Conservation (phyloP, 2,113 vertebrate species). For the Sarotherodon lohbergeri region DNA sequence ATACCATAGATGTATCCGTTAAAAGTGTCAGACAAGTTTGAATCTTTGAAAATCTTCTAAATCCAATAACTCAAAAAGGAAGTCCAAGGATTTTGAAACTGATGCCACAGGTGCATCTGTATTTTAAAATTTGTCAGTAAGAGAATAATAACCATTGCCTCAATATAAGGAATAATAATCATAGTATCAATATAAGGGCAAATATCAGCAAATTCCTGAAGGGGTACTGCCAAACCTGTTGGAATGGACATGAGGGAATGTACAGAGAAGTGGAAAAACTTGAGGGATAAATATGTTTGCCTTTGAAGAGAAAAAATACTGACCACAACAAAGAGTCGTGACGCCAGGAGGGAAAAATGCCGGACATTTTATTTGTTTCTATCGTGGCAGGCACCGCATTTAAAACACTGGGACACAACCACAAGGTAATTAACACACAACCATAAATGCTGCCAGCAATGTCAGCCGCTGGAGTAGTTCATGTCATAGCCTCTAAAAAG, state of each 20-base stretch:
- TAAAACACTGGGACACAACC: neutral
- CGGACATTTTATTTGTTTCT: fast-evolving
- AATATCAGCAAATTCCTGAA: neutral
- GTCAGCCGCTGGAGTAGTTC: neutral
- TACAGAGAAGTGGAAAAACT: neutral
- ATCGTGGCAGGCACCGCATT: neutral
- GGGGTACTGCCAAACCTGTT: neutral
- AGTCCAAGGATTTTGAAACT: neutral
- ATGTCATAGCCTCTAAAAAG: neutral
- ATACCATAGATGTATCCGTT: neutral
- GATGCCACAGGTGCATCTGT: neutral
- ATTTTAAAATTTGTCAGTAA: fast-evolving
- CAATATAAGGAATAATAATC: neutral
- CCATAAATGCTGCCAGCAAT: neutral
- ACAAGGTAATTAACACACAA: neutral
- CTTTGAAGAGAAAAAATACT: neutral
- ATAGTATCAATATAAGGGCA: neutral
- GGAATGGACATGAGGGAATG: neutral
- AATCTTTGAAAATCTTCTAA: fast-evolving
- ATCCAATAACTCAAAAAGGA: neutral
- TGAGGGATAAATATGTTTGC: neutral
- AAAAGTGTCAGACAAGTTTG: neutral
- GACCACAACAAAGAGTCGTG: neutral
- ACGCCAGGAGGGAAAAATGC: neutral
- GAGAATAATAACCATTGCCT: neutral